phyloP scores from a whole-genome alignment of 2,888 invertebrate genomes.

The Tiliacea citrago region DNA sequence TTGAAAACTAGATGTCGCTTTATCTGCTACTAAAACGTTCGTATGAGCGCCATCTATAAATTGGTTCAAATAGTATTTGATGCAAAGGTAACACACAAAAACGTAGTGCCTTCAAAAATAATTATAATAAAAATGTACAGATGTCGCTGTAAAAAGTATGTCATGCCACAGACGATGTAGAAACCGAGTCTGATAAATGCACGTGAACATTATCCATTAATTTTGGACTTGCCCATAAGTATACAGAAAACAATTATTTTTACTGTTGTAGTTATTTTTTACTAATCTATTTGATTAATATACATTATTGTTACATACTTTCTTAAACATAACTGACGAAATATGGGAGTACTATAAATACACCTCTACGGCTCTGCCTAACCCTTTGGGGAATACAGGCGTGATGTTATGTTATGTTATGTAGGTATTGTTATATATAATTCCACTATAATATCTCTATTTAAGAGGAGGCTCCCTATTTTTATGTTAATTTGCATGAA shows the following conservation, averaged over 20 bases:
- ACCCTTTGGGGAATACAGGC: too few relatives aligned
- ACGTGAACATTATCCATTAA: background rate
- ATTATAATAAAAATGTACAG: constrained; percentile 4
- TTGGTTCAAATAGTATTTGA: background rate
- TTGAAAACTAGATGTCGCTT: constrained; percentile 4
- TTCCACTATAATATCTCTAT: too few relatives aligned
- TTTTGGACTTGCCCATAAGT: background rate
- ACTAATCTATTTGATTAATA: background rate
- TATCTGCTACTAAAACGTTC: accelerated
- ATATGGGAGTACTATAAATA: background rate
- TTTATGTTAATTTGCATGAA: too few relatives aligned
- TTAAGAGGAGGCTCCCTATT: too few relatives aligned
- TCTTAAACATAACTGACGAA: background rate
- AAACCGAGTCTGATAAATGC: background rate
- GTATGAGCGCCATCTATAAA: constrained; percentile 29
- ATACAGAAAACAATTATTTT: background rate
- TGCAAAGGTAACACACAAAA: background rate
- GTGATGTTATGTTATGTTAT: too few relatives aligned
- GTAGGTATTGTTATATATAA: too few relatives aligned
- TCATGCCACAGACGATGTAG: background rate
- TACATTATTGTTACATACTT: background rate
- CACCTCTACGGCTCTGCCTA: too few relatives aligned
- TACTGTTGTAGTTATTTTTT: background rate
- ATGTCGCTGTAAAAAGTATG: constrained; percentile 20
- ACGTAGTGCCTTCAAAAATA: background rate